Evolutionary conservation across 2,113 vertebrate genomes (phyloP), one percentile per base, ranked within the genome.

Genomic region (Entomyzon cyanotis): DNA sequence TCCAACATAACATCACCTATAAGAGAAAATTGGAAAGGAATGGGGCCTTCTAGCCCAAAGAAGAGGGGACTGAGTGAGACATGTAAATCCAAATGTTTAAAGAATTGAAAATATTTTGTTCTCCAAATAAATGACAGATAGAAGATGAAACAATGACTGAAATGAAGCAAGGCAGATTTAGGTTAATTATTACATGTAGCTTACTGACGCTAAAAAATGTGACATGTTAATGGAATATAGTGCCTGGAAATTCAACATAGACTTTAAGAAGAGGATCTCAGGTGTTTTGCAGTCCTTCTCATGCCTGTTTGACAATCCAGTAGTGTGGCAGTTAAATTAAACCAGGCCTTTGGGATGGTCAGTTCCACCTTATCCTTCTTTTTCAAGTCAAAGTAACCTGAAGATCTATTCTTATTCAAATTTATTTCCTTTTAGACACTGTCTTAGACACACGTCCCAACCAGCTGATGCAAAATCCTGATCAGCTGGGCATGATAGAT

Each of bases 401-500:
- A 28, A 67, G 13, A 64, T n/a, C 3, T 46, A 46, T 71, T 90
- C 63, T 83, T 62, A 96, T 12, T 60, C 10, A 9, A 71, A 84
- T 55, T 39, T 56, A 35, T 88, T 96, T 62, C 56, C 30, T 97
- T 98, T 92, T 89, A 98, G 98, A 98, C 60, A 98, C 98, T 5
- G 96, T 97, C 37, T 81, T 98, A 59, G 98, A 98, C 56, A 35
- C 79, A 7, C 89, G 53, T 47, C 98, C 98, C 19, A 95, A 96
- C 33, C 71, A 97, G 56, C 96, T 98, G 74, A 98, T 98, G 47
- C 87, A 97, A 11, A 95, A 95, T 91, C 56, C 97, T 1, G 60
- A 96, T 77, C 94, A 96, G 12, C 85, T 98, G 75, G 98, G 98
- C 80, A 95, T 98, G 81, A 97, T 98, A 87, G 98, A 98, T 12